phyloP scores from a whole-genome alignment of 2,888 invertebrate genomes.

The Spodoptera exigua region DNA sequence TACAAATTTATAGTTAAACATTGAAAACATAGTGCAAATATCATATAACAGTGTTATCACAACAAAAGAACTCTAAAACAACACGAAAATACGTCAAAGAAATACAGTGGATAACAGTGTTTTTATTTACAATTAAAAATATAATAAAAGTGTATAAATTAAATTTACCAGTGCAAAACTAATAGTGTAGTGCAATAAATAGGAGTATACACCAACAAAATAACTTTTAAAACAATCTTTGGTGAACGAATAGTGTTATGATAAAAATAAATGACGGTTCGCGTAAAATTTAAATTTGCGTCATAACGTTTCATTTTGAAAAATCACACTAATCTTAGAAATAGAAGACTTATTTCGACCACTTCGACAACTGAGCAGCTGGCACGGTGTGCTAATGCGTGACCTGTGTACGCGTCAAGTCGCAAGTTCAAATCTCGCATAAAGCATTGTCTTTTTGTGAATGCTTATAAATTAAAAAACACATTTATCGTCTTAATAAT shows the following conservation, averaged over 20 bases:
- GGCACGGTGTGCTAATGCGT: no score
- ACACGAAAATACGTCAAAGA: slow-evolving; percentile 7
- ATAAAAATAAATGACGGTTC: slow-evolving; percentile 10
- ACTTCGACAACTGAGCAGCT: no score
- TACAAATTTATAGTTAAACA: slow-evolving; percentile 9
- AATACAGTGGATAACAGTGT: slow-evolving; percentile 7
- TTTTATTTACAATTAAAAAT: slow-evolving; percentile 7
- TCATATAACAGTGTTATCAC: slow-evolving; percentile 8
- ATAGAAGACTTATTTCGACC: no score
- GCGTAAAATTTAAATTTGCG: slow-evolving; percentile 5
- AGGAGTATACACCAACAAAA: slow-evolving; percentile 6
- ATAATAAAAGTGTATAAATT: slow-evolving; percentile 6
- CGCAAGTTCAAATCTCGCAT: no score
- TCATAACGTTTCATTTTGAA: slow-evolving; percentile 1
- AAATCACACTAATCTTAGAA: no score
- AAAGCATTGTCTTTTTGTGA: no score
- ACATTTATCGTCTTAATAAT: no score
- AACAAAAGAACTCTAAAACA: slow-evolving; percentile 8
- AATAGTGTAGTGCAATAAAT: slow-evolving; percentile 9
- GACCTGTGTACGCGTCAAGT: no score
- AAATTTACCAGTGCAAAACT: slow-evolving; percentile 10
- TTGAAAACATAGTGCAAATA: slow-evolving; percentile 10
- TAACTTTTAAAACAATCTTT: slow-evolving; percentile 9
- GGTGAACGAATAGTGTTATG: slow-evolving; percentile 7
- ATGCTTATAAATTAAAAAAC: no score